Evolutionary conservation across 2,888 invertebrate genomes (phyloP).

Genomic region (Campoplex nolae): DNA sequence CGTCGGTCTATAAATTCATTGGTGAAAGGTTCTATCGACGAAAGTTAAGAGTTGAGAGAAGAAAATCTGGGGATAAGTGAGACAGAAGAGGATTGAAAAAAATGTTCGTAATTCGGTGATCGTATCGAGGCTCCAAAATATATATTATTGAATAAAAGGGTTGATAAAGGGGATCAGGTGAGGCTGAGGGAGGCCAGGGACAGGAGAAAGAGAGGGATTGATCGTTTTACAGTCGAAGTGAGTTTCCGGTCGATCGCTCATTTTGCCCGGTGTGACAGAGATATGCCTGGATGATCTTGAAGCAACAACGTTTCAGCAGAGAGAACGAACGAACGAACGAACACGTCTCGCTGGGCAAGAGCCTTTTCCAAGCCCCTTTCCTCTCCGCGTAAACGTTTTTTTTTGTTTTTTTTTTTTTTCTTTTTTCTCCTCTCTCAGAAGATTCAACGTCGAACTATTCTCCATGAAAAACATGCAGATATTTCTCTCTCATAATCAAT

Average conservation of each 20-base stretch:
- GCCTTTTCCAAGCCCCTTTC: conserved; percentile 26
- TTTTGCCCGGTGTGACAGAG: conserved; percentile 73
- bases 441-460: neutral
- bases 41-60: neutral
- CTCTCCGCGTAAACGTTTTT: neutral
- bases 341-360: conserved; percentile 60
- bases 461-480: neutral
- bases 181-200: neutral
- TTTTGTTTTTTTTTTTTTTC: too few species aligned
- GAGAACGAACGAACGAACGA: conserved; percentile 44
- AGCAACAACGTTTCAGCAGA: conserved; percentile 50
- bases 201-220: conserved; percentile 68
- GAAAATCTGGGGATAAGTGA: neutral
- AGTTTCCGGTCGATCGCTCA: conserved; percentile 79
- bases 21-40: neutral
- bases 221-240: conserved; percentile 81
- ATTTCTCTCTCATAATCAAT: conserved; percentile 1
- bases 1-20: neutral
- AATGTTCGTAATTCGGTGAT: conserved; percentile 7
- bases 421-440: neutral
- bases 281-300: conserved; percentile 64
- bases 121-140: conserved; percentile 2
- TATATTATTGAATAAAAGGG: conserved; percentile 26
- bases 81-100: neutral
- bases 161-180: neutral